These are phyloP conservation scores for Brenthis hecate DNA, from an alignment of 2,888 invertebrate species.

Conservation along the genomic window DNA sequence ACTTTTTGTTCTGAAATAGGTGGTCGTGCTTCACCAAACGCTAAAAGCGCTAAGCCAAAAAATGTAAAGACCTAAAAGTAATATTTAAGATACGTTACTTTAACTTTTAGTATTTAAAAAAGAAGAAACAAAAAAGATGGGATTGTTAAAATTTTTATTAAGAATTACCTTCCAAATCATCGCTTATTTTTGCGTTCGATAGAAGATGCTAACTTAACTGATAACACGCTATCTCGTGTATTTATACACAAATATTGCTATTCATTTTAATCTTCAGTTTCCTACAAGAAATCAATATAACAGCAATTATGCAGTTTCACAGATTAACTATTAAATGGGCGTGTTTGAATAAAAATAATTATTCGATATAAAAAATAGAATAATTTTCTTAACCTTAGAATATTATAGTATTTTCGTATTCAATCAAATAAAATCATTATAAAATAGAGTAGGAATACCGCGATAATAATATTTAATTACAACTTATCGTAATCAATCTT, in stretches of 20 bases:
- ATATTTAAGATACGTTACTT: conserved; percentile 1
- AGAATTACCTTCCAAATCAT: conserved; percentile 67
- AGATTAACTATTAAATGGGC: conserved; percentile 39
- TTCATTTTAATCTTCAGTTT: conserved; percentile 53
- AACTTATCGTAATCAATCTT: conserved; percentile 17
- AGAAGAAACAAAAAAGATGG: conserved; percentile 8
- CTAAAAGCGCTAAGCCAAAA: conserved; percentile 55
- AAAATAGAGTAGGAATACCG: neutral
- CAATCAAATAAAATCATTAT: conserved; percentile 5
- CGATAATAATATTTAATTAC: conserved; percentile 2
- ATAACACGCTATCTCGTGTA: conserved; percentile 42
- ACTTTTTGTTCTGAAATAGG: conserved; percentile 58
- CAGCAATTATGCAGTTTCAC: conserved; percentile 46
- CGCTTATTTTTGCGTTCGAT: conserved; percentile 40
- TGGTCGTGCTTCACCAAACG: conserved; percentile 50
- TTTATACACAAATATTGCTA: conserved; percentile 49
- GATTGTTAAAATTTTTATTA: neutral
- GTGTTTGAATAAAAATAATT: conserved; percentile 37
- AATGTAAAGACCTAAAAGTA: conserved; percentile 53
- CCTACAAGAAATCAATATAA: conserved; percentile 46
- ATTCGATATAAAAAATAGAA: conserved; percentile 31
- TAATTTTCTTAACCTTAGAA: conserved; percentile 25
- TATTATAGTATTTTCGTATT: conserved; percentile 2
- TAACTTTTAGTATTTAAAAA: conserved; percentile 5
- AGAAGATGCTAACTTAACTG: conserved; percentile 48